Evolutionary conservation across 2,113 vertebrate species (phyloP).

Genomic region (Tonatia bakeri): DNA sequence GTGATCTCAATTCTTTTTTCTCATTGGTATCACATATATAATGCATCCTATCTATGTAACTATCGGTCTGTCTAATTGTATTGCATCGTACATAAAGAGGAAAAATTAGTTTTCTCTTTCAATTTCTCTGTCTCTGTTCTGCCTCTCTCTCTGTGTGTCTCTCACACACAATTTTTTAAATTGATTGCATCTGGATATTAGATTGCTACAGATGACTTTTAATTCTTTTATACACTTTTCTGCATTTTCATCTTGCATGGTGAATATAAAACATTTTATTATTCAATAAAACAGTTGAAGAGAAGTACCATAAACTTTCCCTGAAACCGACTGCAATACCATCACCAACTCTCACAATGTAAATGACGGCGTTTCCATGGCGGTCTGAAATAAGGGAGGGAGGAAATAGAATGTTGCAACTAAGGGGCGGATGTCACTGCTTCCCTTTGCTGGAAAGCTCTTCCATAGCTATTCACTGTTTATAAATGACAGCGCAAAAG

Average conservation of each 20-base stretch:
- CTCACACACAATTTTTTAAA: background rate
- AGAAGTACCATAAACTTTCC: slow-evolving; percentile 32
- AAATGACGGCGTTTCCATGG: slow-evolving; percentile 60
- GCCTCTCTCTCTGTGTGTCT: background rate
- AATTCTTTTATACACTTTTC: background rate
- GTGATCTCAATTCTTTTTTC: background rate
- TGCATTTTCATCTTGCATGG: background rate
- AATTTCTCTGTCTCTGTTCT: too few relatives aligned
- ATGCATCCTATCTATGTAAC: background rate
- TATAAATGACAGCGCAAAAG: slow-evolving; percentile 61
- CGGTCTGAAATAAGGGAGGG: slow-evolving; percentile 20
- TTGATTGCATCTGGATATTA: background rate
- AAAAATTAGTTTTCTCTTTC: background rate
- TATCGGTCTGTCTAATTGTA: background rate
- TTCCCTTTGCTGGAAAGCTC: slow-evolving; percentile 49
- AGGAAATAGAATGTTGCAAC: slow-evolving; percentile 48
- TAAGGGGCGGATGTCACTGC: slow-evolving; percentile 45
- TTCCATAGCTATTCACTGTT: slow-evolving; percentile 37
- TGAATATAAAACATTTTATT: slow-evolving; percentile 27
- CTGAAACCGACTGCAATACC: slow-evolving; percentile 7
- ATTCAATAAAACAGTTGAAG: background rate
- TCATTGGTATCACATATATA: background rate
- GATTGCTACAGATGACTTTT: background rate
- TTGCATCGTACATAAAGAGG: background rate
- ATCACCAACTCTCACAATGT: slow-evolving; percentile 13